phyloP scores from a whole-genome alignment of 2,113 vertebrate genomes.

The Nettapus auritus region DNA sequence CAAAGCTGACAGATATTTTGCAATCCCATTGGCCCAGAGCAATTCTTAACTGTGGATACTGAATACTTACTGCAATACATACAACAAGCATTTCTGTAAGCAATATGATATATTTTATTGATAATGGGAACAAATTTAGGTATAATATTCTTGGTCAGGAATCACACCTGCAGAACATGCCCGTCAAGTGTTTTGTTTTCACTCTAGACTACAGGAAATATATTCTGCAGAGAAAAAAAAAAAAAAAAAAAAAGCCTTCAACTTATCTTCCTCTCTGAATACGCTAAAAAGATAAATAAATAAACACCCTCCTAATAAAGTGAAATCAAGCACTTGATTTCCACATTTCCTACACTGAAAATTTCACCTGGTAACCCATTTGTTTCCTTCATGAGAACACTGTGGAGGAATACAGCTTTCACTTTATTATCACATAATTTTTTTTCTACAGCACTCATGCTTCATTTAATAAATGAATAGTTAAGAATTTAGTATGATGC shows the following conservation, averaged over 20 bases:
- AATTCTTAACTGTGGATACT: conserved; percentile 18
- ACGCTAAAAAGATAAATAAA: neutral
- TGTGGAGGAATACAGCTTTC: neutral
- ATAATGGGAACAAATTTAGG: conserved; percentile 26
- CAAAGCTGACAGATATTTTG: conserved; percentile 57
- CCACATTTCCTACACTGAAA: neutral
- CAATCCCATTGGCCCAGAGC: conserved; percentile 24
- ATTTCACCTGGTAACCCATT: neutral
- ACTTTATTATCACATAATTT: neutral
- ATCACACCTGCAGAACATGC: neutral
- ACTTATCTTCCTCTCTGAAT: neutral
- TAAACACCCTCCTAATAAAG: neutral
- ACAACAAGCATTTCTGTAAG: conserved; percentile 17
- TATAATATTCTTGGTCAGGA: neutral
- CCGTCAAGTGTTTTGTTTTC: neutral
- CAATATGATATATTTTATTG: conserved; percentile 25
- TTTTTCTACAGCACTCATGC: neutral
- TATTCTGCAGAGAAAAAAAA: neutral
- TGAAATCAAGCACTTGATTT: neutral
- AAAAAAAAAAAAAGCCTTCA: neutral
- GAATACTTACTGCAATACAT: conserved; percentile 5
- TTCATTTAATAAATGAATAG: neutral
- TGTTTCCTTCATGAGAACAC: neutral
- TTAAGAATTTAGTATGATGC: neutral
- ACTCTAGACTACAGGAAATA: neutral